phyloP scores from a whole-genome alignment of 2,113 vertebrate genomes.

The Anser brachyrhynchus region DNA sequence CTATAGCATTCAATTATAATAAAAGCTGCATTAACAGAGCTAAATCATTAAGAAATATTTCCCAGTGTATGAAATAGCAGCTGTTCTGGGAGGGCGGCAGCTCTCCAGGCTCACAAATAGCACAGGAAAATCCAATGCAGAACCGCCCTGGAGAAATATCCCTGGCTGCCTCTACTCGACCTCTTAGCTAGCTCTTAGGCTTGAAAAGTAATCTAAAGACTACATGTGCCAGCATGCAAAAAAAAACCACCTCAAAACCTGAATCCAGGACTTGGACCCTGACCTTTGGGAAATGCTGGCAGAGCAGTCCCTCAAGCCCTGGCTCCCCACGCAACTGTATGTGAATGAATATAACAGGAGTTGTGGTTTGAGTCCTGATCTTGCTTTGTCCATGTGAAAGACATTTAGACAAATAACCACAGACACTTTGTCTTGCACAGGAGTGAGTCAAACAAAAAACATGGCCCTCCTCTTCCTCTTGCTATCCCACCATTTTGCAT shows the following conservation, averaged over 20 bases:
- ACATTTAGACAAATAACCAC: not conserved
- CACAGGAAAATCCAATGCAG: not conserved
- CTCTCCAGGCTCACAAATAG: not conserved
- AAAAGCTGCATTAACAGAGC: conserved; percentile 21
- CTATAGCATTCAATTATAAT: not conserved
- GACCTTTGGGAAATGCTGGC: not conserved
- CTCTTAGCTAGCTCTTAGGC: not conserved
- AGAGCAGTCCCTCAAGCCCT: not conserved
- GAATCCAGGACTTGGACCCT: not conserved
- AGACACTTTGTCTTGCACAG: not conserved
- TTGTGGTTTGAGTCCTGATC: not conserved
- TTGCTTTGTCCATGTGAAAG: not conserved
- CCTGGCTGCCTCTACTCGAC: not conserved
- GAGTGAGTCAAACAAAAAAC: not conserved
- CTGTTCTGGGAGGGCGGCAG: not conserved
- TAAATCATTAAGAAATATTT: conserved; percentile 26
- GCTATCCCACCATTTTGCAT: not conserved
- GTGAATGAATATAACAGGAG: not conserved
- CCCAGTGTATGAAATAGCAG: not conserved
- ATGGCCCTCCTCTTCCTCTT: not conserved
- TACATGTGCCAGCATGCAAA: not conserved
- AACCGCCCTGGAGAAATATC: not conserved
- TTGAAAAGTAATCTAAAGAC: not conserved
- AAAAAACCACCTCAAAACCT: not conserved
- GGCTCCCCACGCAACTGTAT: fast-evolving